Evolutionary conservation across 1,140 invertebrate species (phyloP).

Genomic region (Drosophila biarmipes): DNA sequence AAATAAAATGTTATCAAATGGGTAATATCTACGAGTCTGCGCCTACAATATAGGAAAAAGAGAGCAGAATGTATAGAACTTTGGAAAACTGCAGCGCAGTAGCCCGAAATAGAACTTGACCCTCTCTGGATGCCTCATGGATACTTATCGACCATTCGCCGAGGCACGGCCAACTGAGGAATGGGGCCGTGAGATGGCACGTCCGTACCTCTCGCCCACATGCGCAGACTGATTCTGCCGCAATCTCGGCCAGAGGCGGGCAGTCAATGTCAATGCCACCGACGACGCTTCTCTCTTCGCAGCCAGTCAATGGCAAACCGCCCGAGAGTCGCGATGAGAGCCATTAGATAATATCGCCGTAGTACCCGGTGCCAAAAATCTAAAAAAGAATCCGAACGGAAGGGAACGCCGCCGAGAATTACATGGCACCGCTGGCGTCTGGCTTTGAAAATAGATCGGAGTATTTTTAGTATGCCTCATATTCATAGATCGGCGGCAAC

Average conservation of each 20-base stretch:
- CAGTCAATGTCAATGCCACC: constrained; percentile 71
- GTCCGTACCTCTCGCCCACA: constrained; percentile 19
- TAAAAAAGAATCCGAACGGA: constrained; percentile 34
- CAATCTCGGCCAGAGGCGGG: constrained; percentile 50
- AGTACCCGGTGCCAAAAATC: constrained; percentile 45
- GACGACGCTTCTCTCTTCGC: constrained; percentile 1
- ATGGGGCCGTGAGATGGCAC: constrained; percentile 14
- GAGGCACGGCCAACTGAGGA: constrained; percentile 12
- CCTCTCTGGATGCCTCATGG: constrained; percentile 26
- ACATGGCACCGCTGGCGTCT: constrained; percentile 34
- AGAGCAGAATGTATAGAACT: not conserved
- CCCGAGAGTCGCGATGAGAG: constrained; percentile 28
- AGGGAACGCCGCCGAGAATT: constrained; percentile 26
- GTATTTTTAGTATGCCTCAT: constrained; percentile 42
- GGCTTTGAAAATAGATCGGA: constrained; percentile 31
- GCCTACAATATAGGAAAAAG: not conserved
- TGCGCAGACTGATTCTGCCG: constrained; percentile 21
- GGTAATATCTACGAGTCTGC: too few species aligned
- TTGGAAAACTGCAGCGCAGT: constrained; percentile 23
- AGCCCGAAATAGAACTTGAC: constrained; percentile 61
- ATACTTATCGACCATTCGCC: constrained; percentile 11
- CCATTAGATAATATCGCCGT: constrained; percentile 53
- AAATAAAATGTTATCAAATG: not conserved
- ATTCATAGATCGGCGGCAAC: constrained; percentile 23
- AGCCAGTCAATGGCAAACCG: constrained; percentile 28